phyloP scores from a whole-genome alignment of 2,888 invertebrate genomes.

The Fissipunctia ypsillon region DNA sequence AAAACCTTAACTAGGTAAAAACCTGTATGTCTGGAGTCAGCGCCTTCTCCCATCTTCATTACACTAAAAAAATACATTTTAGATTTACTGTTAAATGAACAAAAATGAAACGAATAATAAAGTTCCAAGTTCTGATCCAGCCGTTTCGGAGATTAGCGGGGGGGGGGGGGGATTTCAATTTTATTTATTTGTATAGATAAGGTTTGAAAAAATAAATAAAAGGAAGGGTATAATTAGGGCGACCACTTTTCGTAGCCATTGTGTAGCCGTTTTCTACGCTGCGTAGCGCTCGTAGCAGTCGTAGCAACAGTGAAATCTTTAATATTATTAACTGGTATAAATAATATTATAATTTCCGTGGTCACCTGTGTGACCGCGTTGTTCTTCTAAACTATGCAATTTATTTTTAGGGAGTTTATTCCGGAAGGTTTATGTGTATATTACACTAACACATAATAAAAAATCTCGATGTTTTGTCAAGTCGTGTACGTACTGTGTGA shows the following conservation, averaged over 20 bases:
- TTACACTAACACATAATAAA: background rate
- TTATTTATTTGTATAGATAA: background rate
- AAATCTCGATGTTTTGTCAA: background rate
- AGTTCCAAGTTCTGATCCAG: too few species aligned
- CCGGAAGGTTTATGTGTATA: background rate
- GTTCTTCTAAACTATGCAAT: background rate
- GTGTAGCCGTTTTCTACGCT: constrained; percentile 5
- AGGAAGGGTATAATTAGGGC: background rate
- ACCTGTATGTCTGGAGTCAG: too few species aligned
- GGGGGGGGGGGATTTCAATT: too few species aligned
- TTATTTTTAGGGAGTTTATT: background rate
- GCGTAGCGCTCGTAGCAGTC: constrained; percentile 35
- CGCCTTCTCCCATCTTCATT: too few species aligned
- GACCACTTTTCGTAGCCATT: background rate
- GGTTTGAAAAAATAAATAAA: background rate
- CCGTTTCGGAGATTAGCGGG: too few species aligned
- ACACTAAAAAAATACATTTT: too few species aligned
- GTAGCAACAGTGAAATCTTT: background rate
- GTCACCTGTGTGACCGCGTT: background rate
- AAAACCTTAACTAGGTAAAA: too few species aligned
- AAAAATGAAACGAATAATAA: too few species aligned
- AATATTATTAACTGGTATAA: background rate
- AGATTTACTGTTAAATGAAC: too few species aligned
- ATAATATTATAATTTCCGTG: too few species aligned
- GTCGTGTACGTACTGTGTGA: background rate